Evolutionary conservation across 2,113 vertebrate genomes (phyloP).

Genomic region (Halichoeres trimaculatus): DNA sequence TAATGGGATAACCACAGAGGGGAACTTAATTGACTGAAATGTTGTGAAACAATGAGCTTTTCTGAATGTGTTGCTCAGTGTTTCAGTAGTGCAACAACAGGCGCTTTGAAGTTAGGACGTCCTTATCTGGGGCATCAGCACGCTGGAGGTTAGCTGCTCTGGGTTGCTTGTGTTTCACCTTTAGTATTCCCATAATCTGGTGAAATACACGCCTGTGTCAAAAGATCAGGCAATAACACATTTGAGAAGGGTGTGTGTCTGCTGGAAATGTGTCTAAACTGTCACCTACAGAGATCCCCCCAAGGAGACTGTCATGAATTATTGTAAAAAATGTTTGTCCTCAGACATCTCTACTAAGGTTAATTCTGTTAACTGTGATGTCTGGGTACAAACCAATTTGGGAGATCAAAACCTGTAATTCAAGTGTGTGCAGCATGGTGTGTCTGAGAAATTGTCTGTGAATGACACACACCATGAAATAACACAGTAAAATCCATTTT

Average conservation of each 20-base stretch:
- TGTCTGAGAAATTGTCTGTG: neutral
- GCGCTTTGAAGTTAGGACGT: constrained; percentile 59
- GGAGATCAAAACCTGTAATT: neutral
- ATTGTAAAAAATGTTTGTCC: neutral
- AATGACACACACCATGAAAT: neutral
- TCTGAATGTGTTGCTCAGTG: neutral
- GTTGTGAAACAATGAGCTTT: constrained; percentile 6
- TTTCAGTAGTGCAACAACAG: constrained; percentile 28
- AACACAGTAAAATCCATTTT: neutral
- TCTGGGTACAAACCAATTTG: neutral
- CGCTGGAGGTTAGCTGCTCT: constrained; percentile 25
- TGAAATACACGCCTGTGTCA: neutral
- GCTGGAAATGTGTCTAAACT: neutral
- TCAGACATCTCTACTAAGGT: neutral
- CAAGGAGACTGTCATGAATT: neutral
- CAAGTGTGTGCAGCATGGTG: neutral
- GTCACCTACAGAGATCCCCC: neutral
- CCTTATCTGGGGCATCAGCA: constrained; percentile 45
- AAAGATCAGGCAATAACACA: neutral
- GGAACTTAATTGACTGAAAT: constrained; percentile 25
- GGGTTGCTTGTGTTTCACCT: neutral
- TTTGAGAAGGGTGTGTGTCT: neutral
- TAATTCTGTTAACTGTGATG: neutral
- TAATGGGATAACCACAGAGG: neutral
- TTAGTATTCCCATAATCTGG: constrained; percentile 1